Base-by-base conservation (phyloP, 1,140 invertebrate species). In the Drosophila prosaltans region DNA sequence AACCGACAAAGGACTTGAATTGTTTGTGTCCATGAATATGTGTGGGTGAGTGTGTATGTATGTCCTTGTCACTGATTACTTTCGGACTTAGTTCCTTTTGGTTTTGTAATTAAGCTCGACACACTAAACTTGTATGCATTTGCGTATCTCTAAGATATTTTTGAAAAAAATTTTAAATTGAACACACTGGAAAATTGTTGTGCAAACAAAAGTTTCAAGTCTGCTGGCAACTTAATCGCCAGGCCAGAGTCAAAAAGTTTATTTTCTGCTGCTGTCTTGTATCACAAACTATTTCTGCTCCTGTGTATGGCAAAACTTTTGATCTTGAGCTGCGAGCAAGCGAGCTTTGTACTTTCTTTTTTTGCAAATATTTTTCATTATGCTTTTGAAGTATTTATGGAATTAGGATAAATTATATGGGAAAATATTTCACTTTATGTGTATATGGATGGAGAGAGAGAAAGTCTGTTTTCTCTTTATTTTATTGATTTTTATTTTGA, bases 361-460 rank as follows among this genome's bases (percentile, higher is more conserved):
- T 51, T 64, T 65, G 58, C 70, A 89, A 81, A 83, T 89, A 81
- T 81, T 78, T 88, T 71, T 70, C 84, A 83, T 82, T 74, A 63
- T 78, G 76, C 72, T 70, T 71, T 65, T 82, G 39, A 88, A 80
- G 69, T 76, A 89, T 89, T 89, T 89, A 74, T 79, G 84, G 84
- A 84, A 89, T 89, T 89, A 84, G 73, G 77, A 64, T 77, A 78
- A 84, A 80, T 80, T 84, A 62, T 83, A 83, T 70, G 57, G 6
- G 11, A 71, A 80, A 74, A 80, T 89, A 76, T 79, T 89, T 78
- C 11, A 16, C 16, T 41, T 6, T 41, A 26, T 32, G 3, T 24
- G 24, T n/a, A 59, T 36, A 24, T 70, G 30, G 24, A 24, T 57
- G 16, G 32, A 61, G 16, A 5, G n/a, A 26, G 9, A 28, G 40